Percentiles rank a stretch among this genome's conserved stretches.
These are phyloP conservation scores for Peromyscus maniculatus DNA, from an alignment of 2,113 vertebrate genomes.

Conservation along the genomic window DNA sequence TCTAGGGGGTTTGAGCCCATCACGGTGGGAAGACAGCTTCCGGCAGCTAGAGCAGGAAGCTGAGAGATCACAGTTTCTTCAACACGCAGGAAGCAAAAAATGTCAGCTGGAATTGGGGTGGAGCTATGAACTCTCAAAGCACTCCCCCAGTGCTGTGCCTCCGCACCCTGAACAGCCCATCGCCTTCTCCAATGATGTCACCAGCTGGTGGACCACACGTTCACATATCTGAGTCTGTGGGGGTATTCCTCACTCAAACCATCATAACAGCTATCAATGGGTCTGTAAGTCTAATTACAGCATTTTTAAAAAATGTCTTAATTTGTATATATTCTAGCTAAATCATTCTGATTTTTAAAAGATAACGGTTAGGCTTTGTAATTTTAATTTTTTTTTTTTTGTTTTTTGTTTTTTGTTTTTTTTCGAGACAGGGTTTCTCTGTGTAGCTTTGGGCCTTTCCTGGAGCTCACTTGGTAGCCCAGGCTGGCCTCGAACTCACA, in stretches of 20 bases:
- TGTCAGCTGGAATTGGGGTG: neutral
- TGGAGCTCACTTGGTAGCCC: no score
- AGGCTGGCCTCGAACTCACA: no score
- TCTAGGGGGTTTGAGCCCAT: neutral
- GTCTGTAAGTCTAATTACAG: neutral
- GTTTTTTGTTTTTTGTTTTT: no score
- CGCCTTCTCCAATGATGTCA: neutral
- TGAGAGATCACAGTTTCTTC: neutral
- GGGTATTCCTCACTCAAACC: neutral
- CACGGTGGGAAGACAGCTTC: neutral
- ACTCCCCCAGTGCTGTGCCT: neutral
- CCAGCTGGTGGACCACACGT: neutral
- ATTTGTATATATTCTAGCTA: neutral
- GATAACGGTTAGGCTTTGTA: constrained; percentile 17
- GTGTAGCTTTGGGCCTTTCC: no score
- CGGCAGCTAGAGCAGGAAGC: neutral
- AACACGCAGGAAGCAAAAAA: neutral
- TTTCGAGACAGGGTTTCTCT: no score
- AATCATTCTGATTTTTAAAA: neutral
- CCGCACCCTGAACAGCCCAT: neutral
- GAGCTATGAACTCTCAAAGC: neutral
- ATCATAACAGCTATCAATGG: neutral
- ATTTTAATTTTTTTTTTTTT: constrained; percentile 50
- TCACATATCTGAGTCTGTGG: neutral
- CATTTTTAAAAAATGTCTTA: neutral